Evolutionary conservation across 2,888 invertebrate species (phyloP).

Genomic region (Spatulosminthurus flaviceps): DNA sequence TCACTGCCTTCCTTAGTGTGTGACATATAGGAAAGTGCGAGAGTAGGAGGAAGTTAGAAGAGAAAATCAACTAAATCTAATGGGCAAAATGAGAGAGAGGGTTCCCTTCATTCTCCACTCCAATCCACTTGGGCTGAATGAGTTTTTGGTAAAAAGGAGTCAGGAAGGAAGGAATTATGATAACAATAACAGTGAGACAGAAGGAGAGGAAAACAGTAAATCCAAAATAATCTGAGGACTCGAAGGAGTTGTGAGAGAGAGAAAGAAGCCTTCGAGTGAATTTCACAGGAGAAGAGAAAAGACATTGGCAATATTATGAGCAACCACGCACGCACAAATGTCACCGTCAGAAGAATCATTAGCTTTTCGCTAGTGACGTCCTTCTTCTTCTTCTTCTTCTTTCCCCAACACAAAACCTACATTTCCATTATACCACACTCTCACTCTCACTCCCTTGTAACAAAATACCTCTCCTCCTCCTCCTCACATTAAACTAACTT

Average conservation of each 20-base stretch:
- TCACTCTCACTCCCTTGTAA: not conserved
- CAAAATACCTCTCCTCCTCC: not conserved
- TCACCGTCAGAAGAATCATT: constrained; percentile 45
- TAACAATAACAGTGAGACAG: constrained; percentile 50
- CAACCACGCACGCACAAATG: constrained; percentile 42
- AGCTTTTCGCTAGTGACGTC: constrained; percentile 26
- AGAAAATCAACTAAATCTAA: constrained; percentile 34
- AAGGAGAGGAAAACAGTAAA: constrained; percentile 30
- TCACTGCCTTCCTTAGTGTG: no score
- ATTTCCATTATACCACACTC: not conserved
- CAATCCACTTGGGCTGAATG: constrained; percentile 32
- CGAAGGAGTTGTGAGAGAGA: constrained; percentile 32
- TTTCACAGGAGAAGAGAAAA: constrained; percentile 21
- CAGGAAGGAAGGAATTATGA: constrained; percentile 52
- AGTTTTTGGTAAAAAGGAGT: constrained; percentile 30
- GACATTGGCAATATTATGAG: constrained; percentile 28
- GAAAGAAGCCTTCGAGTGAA: constrained; percentile 20
- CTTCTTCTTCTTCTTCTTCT: no score
- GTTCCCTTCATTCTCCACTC: not conserved
- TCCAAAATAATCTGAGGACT: constrained; percentile 48
- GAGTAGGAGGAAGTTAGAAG: not conserved
- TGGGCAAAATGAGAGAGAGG: constrained; percentile 20
- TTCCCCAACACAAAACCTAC: not conserved
- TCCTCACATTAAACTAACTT: not conserved
- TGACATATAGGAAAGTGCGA: not conserved